Evolutionary conservation across 1,140 invertebrate genomes (phyloP), one percentile per base, ranked within the genome.

Genomic region (Euura saliciscinereae): DNA sequence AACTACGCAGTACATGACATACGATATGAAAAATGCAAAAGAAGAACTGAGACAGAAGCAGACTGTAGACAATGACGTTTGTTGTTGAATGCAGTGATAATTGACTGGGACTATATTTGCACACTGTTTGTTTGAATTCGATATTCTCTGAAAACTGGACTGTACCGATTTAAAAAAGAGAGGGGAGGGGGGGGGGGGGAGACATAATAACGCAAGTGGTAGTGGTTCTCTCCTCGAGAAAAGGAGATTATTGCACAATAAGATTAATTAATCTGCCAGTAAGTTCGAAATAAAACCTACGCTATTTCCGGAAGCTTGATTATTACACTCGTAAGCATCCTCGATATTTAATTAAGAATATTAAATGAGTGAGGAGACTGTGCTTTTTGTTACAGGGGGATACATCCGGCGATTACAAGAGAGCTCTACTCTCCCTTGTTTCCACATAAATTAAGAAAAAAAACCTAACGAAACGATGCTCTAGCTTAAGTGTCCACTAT

Each of bases 381-480:
- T 73, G 73, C 76, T 80, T 83, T 83, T 83, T 83, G 78, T 90
- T 94, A 74, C 91, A 96, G 93, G 94, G 92, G 78, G 96, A 98
- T 85, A 97, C 95, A 73, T 96, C 95, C 78, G 96, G 96, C 75
- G 95, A 97, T 90, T 97, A 97, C 91, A 96, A 94, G 89, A 93
- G 92, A 87, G 91, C 95, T 79, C 91, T 97, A 79, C 90, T 97
- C 81, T 92, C 94, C 78, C 88, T 97, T 80, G 90, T 96, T 74
- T 84, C 90, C 88, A 92, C 89, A 91, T 92, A 90, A 91, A 82
- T 82, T 76, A 77, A 76, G 83, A 77, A 10, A 66, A 75, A 43
- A 11, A n/a, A 45, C n/a, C 65, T 73, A 69, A 42, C 43, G 28
- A 13, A 46, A 85, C 81, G n/a, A 42, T 73, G n/a, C 28, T 10